Conservation (phyloP, 2,113 vertebrate species). For the Mirounga angustirostris region DNA sequence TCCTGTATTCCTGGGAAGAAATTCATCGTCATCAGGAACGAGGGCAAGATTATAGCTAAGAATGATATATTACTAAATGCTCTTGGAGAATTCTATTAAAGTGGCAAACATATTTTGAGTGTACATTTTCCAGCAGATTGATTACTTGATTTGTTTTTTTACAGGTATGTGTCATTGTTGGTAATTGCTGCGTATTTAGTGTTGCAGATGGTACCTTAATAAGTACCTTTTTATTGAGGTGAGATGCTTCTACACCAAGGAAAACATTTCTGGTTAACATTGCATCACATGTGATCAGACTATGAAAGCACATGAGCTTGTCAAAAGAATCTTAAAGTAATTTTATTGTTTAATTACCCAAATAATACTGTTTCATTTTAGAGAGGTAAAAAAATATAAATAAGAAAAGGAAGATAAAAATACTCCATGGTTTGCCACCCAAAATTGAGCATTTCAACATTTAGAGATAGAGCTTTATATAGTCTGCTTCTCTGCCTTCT, state of each 20-base stretch:
- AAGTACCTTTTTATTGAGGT: background rate
- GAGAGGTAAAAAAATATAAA: background rate
- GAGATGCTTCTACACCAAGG: background rate
- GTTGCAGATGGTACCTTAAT: background rate
- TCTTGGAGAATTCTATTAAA: conserved; percentile 22
- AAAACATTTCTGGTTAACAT: background rate
- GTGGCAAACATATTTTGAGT: background rate
- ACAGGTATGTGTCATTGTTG: background rate
- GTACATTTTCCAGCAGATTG: background rate
- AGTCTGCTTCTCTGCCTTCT: background rate
- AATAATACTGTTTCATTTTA: conserved; percentile 31
- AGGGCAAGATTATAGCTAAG: conserved; percentile 7
- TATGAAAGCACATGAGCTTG: background rate
- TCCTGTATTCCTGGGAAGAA: background rate
- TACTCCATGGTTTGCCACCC: background rate
- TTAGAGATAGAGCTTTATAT: background rate
- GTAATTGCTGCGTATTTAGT: background rate
- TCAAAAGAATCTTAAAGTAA: conserved; percentile 31
- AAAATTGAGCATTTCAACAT: background rate
- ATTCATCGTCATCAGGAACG: background rate
- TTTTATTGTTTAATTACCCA: conserved; percentile 19
- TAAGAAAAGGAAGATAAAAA: background rate
- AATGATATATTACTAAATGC: conserved; percentile 12
- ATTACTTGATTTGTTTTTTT: conserved; percentile 41
- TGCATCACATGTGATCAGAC: background rate